A percentile compares a stretch with the other conserved stretches of the same genome.
These are phyloP conservation scores for Sterrhoptilus dennistouni DNA, from an alignment of 2,113 vertebrate genomes.

Conservation along the genomic window DNA sequence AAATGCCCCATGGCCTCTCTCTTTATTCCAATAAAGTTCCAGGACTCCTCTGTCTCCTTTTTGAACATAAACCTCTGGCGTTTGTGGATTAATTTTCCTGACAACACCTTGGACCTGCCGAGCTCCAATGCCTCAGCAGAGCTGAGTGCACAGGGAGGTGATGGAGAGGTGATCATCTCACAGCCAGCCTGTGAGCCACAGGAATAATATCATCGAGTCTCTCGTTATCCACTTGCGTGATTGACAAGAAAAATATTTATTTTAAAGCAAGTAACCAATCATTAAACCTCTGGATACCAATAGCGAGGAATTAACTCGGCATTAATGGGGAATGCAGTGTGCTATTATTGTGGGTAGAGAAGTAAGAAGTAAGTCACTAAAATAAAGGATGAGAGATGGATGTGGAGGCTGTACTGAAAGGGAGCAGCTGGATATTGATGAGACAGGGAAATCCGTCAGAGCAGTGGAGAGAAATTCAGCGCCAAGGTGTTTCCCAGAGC, in stretches of 20 bases:
- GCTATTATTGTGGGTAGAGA: neutral
- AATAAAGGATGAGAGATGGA: neutral
- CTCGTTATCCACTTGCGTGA: slow-evolving; percentile 52
- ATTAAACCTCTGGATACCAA: neutral
- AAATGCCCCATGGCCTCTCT: too few relatives aligned
- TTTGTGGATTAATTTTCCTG: too few relatives aligned
- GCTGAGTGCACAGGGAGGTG: neutral
- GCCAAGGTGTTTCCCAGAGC: neutral
- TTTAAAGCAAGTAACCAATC: neutral
- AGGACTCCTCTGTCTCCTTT: too few relatives aligned
- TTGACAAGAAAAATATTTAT: slow-evolving; percentile 9
- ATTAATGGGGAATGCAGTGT: neutral
- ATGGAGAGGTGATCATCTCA: neutral
- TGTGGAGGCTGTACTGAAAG: neutral
- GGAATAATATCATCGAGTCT: slow-evolving; percentile 28
- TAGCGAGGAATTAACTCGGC: neutral
- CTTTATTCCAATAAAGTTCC: too few relatives aligned
- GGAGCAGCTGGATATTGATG: neutral
- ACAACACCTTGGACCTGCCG: neutral
- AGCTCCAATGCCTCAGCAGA: accelerated
- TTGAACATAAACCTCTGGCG: too few relatives aligned
- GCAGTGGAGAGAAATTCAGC: accelerated
- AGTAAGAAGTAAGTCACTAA: neutral
- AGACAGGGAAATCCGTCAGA: neutral
- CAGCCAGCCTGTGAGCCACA: neutral